Base-by-base conservation (phyloP, 2,113 vertebrate genomes). In the Eublepharis macularius region DNA sequence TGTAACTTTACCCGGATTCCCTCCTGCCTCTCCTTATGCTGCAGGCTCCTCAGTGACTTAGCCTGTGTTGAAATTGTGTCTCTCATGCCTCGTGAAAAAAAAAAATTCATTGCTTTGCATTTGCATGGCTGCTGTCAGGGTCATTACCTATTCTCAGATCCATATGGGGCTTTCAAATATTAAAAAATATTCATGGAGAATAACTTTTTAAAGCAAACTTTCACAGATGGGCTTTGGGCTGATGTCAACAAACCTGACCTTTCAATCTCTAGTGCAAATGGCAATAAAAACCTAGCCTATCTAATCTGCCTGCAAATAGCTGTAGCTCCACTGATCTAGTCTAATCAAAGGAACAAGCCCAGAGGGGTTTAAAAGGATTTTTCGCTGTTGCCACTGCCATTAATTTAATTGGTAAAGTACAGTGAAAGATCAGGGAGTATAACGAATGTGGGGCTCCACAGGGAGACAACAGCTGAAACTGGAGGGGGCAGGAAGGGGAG, bases 281-380 rank as follows among this genome's bases (percentile, higher is more conserved):
- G 88, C 92, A 94, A 81, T 93, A 89, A 91, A 93, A 92, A 86
- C 70, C 79, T 34, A 93, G 81, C 89, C 90, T 90, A 84, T 94
- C 92, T 95, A 95, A 95, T 96, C 94, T 94, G 92, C 91, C 91
- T 94, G 93, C 92, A 96, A 96, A 96, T 94, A 95, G 94, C 92
- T 94, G 77, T 87, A 92, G 85, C 90, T 92, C 92, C 92, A 94
- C 95, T 96, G 93, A 95, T 96, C 93, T 95, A 85, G 92, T 89
- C 89, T 96, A 95, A 96, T 96, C 93, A 96, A 95, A 96, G 93
- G 91, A 95, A 95, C 91, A 95, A 95, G 91, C 93, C 94, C 88
- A 72, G 76, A 92, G 95, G 93, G 94, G 90, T 91, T 96, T 96
- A 93, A 94, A 75, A 94, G 91, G 91, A 93, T 95, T 95, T 92